Conservation (phyloP, 2,113 vertebrate species). For the Odocoileus hemionus region DNA sequence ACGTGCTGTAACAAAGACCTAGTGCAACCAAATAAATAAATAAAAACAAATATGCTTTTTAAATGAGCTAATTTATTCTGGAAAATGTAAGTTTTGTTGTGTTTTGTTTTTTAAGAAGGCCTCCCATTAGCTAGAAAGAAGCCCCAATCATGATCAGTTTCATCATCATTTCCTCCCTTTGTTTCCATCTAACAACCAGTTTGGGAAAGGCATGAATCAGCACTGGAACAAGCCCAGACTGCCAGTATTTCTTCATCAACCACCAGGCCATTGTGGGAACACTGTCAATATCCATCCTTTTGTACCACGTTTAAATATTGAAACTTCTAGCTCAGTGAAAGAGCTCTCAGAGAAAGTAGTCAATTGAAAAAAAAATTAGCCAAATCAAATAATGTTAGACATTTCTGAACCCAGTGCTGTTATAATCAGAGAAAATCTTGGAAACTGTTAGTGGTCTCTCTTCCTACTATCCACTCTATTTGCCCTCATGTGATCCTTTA, state of each 20-base stretch:
- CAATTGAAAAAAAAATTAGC: background rate
- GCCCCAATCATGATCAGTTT: background rate
- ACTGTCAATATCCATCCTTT: background rate
- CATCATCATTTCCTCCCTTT: background rate
- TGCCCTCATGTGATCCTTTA: background rate
- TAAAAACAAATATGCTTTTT: background rate
- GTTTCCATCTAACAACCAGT: background rate
- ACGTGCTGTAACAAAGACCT: background rate
- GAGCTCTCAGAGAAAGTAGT: background rate
- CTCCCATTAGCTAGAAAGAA: background rate
- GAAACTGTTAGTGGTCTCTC: background rate
- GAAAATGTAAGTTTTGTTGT: background rate
- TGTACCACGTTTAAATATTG: background rate
- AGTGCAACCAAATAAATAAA: background rate
- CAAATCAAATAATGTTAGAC: conserved; percentile 27
- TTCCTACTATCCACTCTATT: background rate
- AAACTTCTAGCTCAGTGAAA: background rate
- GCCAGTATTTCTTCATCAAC: background rate
- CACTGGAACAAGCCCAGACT: background rate
- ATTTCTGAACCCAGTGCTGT: background rate
- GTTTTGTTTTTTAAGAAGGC: background rate
- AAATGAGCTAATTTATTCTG: background rate
- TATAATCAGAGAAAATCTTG: conserved; percentile 16
- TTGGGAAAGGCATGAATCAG: background rate
- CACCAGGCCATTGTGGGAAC: background rate